Evolutionary conservation across 1,140 invertebrate genomes (phyloP).

Genomic region (Cotesia typhae): DNA sequence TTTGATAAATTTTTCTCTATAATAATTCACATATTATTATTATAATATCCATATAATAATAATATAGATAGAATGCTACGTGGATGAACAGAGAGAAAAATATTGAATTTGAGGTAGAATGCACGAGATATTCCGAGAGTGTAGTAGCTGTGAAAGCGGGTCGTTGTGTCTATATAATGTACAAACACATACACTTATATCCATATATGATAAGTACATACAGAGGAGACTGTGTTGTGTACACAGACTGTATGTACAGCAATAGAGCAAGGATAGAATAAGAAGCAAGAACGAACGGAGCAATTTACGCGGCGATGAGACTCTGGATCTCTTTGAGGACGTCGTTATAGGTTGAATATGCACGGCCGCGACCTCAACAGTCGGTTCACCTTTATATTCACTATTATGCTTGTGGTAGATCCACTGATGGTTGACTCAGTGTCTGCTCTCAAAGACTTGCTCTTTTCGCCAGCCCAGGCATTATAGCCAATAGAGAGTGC

Average conservation of each 20-base stretch:
- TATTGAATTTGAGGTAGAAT: constrained; percentile 23
- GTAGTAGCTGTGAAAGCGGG: constrained; percentile 49
- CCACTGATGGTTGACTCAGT: too few relatives aligned
- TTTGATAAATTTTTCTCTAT: too few relatives aligned
- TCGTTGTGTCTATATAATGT: constrained; percentile 27
- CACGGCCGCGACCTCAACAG: constrained; percentile 55
- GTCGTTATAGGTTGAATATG: constrained; percentile 55
- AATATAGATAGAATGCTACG: too few relatives aligned
- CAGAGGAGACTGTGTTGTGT: not conserved
- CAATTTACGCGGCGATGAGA: constrained; percentile 58
- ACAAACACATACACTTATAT: too few relatives aligned
- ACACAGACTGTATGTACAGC: too few relatives aligned
- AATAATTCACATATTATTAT: too few relatives aligned
- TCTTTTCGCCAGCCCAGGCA: too few relatives aligned
- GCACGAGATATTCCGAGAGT: constrained; percentile 18
- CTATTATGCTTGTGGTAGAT: not conserved
- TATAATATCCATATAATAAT: not conserved
- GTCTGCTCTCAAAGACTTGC: too few relatives aligned
- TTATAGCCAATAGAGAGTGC: too few relatives aligned
- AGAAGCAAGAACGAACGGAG: constrained; percentile 29
- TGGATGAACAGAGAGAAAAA: constrained; percentile 22
- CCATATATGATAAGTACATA: constrained; percentile 23
- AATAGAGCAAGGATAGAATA: not conserved
- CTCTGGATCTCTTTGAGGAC: constrained; percentile 49
- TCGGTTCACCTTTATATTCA: constrained; percentile 48